These are phyloP conservation scores for Trissoscelio sp. DNA, from an alignment of 2,888 invertebrate species.

Conservation along the genomic window DNA sequence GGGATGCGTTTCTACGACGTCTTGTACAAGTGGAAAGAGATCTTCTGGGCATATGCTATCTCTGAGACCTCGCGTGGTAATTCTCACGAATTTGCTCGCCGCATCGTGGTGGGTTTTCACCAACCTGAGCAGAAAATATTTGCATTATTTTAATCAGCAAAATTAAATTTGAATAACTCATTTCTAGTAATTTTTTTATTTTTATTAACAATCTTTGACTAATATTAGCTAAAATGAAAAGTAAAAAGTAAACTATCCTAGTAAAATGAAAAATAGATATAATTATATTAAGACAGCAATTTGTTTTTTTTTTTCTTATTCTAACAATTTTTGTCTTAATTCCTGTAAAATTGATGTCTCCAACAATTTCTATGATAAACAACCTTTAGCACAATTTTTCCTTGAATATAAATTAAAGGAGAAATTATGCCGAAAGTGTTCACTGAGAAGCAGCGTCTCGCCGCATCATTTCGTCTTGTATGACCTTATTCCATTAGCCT, in stretches of 20 bases:
- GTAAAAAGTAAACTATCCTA: too few species aligned
- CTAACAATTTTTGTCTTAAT: too few species aligned
- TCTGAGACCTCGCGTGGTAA: conserved; percentile 90
- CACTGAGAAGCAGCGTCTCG: conserved; percentile 3
- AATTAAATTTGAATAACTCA: not conserved
- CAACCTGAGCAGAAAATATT: conserved; percentile 86
- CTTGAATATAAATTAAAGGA: conserved; percentile 21
- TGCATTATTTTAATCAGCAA: not conserved
- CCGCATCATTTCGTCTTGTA: conserved; percentile 16
- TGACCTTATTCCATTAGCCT: conserved; percentile 57
- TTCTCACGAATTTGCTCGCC: conserved; percentile 94
- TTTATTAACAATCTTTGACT: too few species aligned
- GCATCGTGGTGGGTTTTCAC: conserved; percentile 93
- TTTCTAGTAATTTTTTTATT: not conserved
- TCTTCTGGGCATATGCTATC: conserved; percentile 92
- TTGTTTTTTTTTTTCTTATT: too few species aligned
- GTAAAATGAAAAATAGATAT: too few species aligned
- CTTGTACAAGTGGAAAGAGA: conserved; percentile 96
- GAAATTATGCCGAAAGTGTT: conserved; percentile 21
- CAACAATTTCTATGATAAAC: too few species aligned
- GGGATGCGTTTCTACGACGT: conserved; percentile 99
- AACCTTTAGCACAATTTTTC: conserved; percentile 21
- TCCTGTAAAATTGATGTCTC: too few species aligned
- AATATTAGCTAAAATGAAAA: too few species aligned
- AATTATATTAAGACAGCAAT: too few species aligned